Conservation (phyloP, 2,797 vertebrate genomes). For the Peromyscus aztecus region DNA sequence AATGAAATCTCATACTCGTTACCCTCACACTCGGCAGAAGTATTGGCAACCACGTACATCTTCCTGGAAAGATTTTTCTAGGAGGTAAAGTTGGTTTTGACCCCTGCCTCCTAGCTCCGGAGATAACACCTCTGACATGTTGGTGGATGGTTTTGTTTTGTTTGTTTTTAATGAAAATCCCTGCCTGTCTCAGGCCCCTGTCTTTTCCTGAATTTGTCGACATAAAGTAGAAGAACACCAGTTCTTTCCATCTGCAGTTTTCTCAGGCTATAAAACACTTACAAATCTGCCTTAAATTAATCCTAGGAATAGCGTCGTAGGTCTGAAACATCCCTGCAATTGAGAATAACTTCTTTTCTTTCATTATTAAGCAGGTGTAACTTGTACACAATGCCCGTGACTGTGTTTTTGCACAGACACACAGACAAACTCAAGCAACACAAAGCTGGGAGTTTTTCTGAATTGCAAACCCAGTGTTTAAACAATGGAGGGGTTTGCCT, state of each 20-base stretch:
- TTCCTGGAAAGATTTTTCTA: slow-evolving; percentile 40
- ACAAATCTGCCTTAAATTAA: slow-evolving; percentile 80
- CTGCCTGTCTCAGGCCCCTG: not conserved
- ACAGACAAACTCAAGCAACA: not conserved
- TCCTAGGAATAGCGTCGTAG: slow-evolving; percentile 68
- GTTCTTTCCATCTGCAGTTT: slow-evolving; percentile 81
- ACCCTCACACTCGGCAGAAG: not conserved
- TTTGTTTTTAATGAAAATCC: slow-evolving; percentile 18
- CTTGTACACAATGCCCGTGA: not conserved
- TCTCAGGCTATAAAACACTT: slow-evolving; percentile 31
- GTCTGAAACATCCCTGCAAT: not conserved
- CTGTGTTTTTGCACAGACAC: fast-evolving
- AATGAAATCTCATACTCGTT: not conserved
- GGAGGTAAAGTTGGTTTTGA: slow-evolving; percentile 5
- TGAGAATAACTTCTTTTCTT: not conserved
- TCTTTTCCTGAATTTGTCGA: slow-evolving; percentile 78
- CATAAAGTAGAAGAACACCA: slow-evolving; percentile 76
- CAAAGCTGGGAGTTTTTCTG: not conserved
- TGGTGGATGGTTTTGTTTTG: not conserved
- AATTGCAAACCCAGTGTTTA: not conserved
- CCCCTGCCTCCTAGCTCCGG: not conserved
- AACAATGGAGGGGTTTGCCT: not conserved
- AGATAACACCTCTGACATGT: not conserved
- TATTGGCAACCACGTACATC: not conserved
- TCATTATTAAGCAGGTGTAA: not conserved